phyloP scores from a whole-genome alignment of 1,140 invertebrate genomes.

The Ridgeia piscesae region DNA sequence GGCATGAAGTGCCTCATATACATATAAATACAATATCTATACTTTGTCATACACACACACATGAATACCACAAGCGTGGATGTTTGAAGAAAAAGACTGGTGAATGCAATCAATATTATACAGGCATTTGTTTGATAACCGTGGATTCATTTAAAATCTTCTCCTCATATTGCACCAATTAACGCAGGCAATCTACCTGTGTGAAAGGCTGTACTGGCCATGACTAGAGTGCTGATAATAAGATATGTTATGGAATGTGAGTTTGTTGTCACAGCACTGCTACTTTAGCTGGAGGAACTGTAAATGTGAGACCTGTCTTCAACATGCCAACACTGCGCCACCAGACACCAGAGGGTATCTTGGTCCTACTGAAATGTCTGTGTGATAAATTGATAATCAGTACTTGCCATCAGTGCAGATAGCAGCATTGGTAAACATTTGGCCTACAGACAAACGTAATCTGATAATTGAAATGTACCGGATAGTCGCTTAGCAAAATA shows the following conservation, averaged over 20 bases:
- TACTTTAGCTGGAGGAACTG: background rate
- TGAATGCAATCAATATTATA: no score
- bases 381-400: no score
- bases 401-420: background rate
- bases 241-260: background rate
- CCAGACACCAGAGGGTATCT: background rate
- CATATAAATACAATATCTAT: no score
- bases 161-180: no score
- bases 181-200: background rate
- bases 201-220: background rate
- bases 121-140: no score
- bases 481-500: background rate
- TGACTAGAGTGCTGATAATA: background rate
- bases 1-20: no score
- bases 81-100: no score
- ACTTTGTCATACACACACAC: no score
- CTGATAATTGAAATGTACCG: background rate
- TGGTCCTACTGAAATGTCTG: background rate
- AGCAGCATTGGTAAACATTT: background rate
- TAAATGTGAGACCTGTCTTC: background rate
- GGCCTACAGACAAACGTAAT: no score
- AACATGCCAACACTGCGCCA: background rate
- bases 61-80: no score
- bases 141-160: no score
- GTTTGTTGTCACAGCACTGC: no score